These are phyloP conservation scores for Rhadina sibilatrix DNA, from an alignment of 2,113 vertebrate species.

Conservation along the genomic window DNA sequence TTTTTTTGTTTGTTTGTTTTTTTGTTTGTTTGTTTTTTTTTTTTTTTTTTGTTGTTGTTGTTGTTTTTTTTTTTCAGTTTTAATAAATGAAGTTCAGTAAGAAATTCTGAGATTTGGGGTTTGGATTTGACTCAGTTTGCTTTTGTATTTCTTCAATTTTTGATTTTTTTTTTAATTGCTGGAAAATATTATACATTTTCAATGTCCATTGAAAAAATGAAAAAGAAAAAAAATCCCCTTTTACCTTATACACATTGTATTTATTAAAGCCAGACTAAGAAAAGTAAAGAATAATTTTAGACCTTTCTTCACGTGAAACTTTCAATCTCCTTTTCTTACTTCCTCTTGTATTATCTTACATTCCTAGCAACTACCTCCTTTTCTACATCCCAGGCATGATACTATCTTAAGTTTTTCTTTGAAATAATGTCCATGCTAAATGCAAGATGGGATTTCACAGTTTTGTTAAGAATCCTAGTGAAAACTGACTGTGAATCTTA, in stretches of 20 bases:
- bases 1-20: rapidly evolving
- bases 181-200: not conserved
- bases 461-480: not conserved
- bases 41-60: rapidly evolving
- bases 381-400: not conserved
- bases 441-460: not conserved
- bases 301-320: rapidly evolving
- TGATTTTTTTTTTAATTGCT: not conserved
- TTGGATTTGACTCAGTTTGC: not conserved
- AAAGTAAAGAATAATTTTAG: not conserved
- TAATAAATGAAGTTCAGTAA: not conserved
- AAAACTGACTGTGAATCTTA: not conserved
- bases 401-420: not conserved
- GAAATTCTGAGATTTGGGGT: not conserved
- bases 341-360: not conserved
- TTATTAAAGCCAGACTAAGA: not conserved
- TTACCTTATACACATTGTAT: not conserved
- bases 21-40: rapidly evolving
- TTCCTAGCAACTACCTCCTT: not conserved
- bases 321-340: not conserved
- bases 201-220: not conserved
- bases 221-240: rapidly evolving
- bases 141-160: not conserved
- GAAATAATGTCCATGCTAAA: not conserved
- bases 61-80: too few species aligned